phyloP scores from a whole-genome alignment of 2,113 vertebrate genomes.

The Macroglossus sobrinus region DNA sequence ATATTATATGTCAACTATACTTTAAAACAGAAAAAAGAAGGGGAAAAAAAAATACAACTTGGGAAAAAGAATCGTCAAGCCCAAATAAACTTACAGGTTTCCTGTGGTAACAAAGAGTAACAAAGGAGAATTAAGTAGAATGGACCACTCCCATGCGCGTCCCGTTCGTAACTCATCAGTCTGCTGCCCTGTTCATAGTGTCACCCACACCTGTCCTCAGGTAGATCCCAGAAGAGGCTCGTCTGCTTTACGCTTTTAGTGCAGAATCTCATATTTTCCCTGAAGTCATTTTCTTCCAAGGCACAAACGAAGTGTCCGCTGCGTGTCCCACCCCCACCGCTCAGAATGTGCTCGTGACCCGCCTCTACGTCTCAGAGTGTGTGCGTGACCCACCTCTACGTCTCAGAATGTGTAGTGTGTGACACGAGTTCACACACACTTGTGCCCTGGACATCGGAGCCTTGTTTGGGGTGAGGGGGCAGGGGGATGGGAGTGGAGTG shows the following conservation, averaged over 20 bases:
- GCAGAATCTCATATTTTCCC: neutral
- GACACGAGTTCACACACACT: accelerated
- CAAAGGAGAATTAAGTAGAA: neutral
- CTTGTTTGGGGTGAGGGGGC: too few relatives aligned
- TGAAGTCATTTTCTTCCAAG: neutral
- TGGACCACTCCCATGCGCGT: accelerated
- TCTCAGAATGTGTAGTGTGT: neutral
- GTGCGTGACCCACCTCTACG: accelerated
- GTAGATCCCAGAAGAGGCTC: neutral
- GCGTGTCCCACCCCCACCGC: accelerated
- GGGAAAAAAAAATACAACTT: neutral
- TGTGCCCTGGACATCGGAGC: neutral
- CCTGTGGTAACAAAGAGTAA: neutral
- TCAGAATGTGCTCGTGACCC: too few relatives aligned
- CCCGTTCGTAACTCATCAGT: neutral
- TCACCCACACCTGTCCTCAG: neutral
- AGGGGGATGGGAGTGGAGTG: neutral
- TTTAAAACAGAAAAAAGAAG: neutral
- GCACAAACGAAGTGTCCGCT: neutral
- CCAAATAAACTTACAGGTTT: neutral
- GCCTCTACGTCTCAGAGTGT: accelerated
- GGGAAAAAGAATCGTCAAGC: neutral
- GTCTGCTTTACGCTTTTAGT: neutral
- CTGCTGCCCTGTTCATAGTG: accelerated
- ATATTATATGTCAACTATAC: neutral